phyloP scores from a whole-genome alignment of 2,888 invertebrate genomes.

The Erannis defoliaria region DNA sequence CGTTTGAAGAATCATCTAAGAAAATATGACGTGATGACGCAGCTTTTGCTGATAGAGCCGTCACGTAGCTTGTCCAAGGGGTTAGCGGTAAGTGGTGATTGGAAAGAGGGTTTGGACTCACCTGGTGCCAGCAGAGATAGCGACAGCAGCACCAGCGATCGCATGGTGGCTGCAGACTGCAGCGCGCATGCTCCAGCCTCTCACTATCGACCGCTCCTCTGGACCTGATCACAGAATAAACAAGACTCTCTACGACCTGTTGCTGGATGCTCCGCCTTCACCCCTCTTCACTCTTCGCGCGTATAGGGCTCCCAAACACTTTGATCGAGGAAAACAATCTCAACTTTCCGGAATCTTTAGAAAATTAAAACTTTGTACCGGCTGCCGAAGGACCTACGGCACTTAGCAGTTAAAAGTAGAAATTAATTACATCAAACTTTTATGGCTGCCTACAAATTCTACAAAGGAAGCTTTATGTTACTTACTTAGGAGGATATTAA shows the following conservation, averaged over 20 bases:
- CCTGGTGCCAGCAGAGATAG: slow-evolving; percentile 74
- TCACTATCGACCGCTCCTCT: slow-evolving; percentile 73
- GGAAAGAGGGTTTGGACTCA: slow-evolving; percentile 58
- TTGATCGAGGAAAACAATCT: slow-evolving; percentile 79
- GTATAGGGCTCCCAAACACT: slow-evolving; percentile 62
- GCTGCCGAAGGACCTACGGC: slow-evolving; percentile 42
- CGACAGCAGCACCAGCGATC: slow-evolving; percentile 73
- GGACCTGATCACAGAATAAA: slow-evolving; percentile 10
- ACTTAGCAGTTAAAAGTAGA: slow-evolving; percentile 46
- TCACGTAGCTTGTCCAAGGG: slow-evolving; percentile 17
- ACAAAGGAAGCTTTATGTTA: slow-evolving; percentile 9
- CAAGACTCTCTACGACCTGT: slow-evolving; percentile 64
- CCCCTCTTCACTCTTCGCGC: slow-evolving; percentile 50
- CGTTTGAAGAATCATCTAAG: slow-evolving; percentile 31
- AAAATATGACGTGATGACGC: slow-evolving; percentile 13
- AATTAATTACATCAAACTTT: slow-evolving; percentile 50
- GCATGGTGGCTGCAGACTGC: slow-evolving; percentile 72
- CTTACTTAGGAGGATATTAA: neutral
- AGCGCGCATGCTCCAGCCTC: slow-evolving; percentile 80
- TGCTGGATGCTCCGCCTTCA: slow-evolving; percentile 60
- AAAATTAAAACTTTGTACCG: slow-evolving; percentile 73
- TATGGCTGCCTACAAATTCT: slow-evolving; percentile 19
- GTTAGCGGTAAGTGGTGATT: slow-evolving; percentile 18
- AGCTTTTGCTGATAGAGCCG: slow-evolving; percentile 8
- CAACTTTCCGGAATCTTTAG: slow-evolving; percentile 77